Evolutionary conservation across 1,140 invertebrate species (phyloP), one percentile per base, ranked within the genome.

Genomic region (Luehdorfia chinensis): DNA sequence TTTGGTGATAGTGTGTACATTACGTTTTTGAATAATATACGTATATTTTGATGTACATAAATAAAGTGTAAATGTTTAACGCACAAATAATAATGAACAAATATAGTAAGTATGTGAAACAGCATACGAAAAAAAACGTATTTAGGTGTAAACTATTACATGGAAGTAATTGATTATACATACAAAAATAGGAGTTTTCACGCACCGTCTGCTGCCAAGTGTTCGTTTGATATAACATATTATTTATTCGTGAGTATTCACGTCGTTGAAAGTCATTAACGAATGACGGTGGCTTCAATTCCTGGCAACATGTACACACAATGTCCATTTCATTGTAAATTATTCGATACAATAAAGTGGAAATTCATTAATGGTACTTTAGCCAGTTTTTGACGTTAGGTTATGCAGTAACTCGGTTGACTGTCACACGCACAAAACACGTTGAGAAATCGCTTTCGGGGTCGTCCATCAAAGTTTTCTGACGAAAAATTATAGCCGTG

Each of bases 31-130:
- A 81, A 76, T 79, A 74, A 79, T 79, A 77, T 78, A 83, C 66
- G 76, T 86, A 83, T 80, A 73, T 76, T 80, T 86, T 84, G 76
- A 71, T 86, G 83, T 86, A 86, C 73, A 84, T 86, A 84, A 75
- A 81, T 85, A 85, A 84, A 66, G 76, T 81, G 74, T 85, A 85
- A 81, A 81, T 85, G 81, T 85, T 81, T 80, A 85, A 85, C 81
- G 81, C 81, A 85, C 81, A 85, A 85, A 84, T 79, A 80, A 65
- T 65, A 72, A 67, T 54, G 64, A 71, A 58, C 61, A 52, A 63
- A 70, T 55, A 56, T 64, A 57, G 50, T 69, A 67, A 71, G 64
- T 51, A 64, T 70, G 70, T 75, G 76, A 79, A 75, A 66, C 74
- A 70, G 66, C 75, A 66, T 83, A 85, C 68, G 75, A 63, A 72